These are phyloP conservation scores for Macroramphosus scolopax DNA, from an alignment of 2,797 vertebrate genomes.

Conservation along the genomic window DNA sequence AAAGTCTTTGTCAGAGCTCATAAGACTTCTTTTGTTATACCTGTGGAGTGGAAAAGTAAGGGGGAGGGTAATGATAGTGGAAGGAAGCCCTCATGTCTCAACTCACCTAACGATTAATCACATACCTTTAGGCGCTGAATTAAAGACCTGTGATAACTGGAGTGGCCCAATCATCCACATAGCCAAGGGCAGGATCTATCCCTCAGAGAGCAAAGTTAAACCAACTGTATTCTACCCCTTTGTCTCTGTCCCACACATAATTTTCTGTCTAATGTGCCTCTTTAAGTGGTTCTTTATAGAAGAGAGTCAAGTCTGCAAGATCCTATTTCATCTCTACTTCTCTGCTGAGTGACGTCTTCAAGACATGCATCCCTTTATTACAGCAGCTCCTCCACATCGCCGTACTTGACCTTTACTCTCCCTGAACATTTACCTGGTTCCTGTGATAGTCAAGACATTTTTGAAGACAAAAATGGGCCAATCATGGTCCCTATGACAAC, in stretches of 20 bases:
- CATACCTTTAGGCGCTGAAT: conserved; percentile 74
- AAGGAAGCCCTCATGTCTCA: conserved; percentile 60
- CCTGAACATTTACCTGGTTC: conserved; percentile 23
- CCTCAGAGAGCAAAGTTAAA: conserved; percentile 65
- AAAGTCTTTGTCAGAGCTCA: conserved; percentile 54
- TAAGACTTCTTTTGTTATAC: conserved; percentile 75
- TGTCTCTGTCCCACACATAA: conserved; percentile 20
- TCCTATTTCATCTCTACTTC: background rate
- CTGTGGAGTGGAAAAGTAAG: conserved; percentile 65
- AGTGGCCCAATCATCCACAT: conserved; percentile 73
- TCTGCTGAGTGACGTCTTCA: conserved; percentile 5
- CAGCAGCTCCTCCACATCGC: conserved; percentile 1
- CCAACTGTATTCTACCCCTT: conserved; percentile 49
- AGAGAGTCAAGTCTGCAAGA: conserved; percentile 1
- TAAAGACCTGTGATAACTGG: conserved; percentile 75
- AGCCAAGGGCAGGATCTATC: conserved; percentile 62
- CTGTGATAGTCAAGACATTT: conserved; percentile 39
- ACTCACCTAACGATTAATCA: conserved; percentile 79
- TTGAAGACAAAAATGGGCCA: conserved; percentile 59
- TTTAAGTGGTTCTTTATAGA: conserved; percentile 21
- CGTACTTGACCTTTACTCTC: conserved; percentile 33
- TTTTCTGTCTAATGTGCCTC: conserved; percentile 4
- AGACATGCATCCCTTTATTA: conserved; percentile 13
- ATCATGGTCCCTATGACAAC: conserved; percentile 73
- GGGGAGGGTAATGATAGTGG: conserved; percentile 40